These are phyloP conservation scores for Cheilosia vulpina DNA, from an alignment of 2,888 invertebrate species.

Conservation along the genomic window DNA sequence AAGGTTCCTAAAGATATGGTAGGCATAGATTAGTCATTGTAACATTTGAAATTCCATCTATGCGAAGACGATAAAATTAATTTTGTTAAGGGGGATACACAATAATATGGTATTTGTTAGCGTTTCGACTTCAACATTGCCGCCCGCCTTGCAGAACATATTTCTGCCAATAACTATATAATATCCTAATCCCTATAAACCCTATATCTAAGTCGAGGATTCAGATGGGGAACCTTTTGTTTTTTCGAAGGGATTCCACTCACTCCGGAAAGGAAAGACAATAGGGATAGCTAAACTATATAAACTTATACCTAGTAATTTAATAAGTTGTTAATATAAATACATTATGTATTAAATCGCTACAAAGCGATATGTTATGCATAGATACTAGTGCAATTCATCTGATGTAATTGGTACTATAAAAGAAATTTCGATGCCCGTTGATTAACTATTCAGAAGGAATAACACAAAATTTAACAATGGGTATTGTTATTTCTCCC, in stretches of 20 bases:
- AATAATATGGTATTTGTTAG: too few species aligned
- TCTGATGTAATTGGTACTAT: not conserved
- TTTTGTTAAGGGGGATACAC: too few species aligned
- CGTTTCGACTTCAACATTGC: not conserved
- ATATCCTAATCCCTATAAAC: not conserved
- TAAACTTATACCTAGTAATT: not conserved
- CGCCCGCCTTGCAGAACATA: not conserved
- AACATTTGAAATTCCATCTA: too few species aligned
- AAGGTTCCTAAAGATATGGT: too few species aligned
- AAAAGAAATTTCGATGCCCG: not conserved
- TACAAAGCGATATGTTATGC: not conserved
- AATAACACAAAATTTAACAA: constrained; percentile 34
- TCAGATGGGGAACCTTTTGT: constrained; percentile 17
- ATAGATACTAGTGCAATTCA: not conserved
- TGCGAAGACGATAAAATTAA: too few species aligned
- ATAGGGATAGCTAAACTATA: constrained; percentile 4
- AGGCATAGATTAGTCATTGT: too few species aligned
- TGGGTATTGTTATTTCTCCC: constrained; percentile 23
- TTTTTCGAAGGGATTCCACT: constrained; percentile 33
- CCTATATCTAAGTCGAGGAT: not conserved
- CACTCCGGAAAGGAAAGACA: constrained; percentile 19
- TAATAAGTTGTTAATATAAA: not conserved
- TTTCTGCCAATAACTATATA: not conserved
- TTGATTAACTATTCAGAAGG: constrained; percentile 10
- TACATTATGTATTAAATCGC: not conserved